Base-by-base conservation (phyloP, 1,140 invertebrate genomes). In the Drosophila oshimai region DNA sequence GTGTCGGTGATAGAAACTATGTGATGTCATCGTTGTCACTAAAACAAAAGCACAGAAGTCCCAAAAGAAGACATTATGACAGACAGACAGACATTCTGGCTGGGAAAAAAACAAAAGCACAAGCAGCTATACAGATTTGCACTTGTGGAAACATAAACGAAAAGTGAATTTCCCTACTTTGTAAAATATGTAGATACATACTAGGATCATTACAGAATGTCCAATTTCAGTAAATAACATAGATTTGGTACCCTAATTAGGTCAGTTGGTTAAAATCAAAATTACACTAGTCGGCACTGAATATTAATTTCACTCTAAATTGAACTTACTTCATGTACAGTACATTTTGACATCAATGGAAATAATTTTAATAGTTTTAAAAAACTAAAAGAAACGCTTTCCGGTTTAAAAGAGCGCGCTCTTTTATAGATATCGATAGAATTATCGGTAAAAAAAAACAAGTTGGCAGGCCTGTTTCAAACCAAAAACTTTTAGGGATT, bases 11-110 rank as follows among this genome's bases (percentile, higher is more conserved):
- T 58, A 55, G 39, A 37, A 72, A 69, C 45, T 34, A 44, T 75
- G 80, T 84, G 80, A 84, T 86, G 80, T 84, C 80, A 84, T 84
- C 76, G 47, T 53, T 86, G 80, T 74, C 74, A 58, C 49, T 68
- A 49, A 46, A 47, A 74, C 49, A 74, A 73, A 50, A 64, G 51
- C 37, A 58, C 42, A 65, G 64, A 64, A 64, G 55, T 18, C 33
- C 34, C 24, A 18, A 17, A 6, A 60, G 33, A 44, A 49, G 29
- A 49, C 28, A 58, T 65, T 67, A 26, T 67, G 62, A 65, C 42
- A 31, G 62, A 15, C 42, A 31, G 62, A 15, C 39, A 22, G 18
- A 17, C 53, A 36, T 42, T 20, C 26, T 31, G 58, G 20, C 33
- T 22, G 36, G 10, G 53, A 58, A 22, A 20, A 29, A 61, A 24